A percentile compares a stretch with the other conserved stretches of the same genome.
Conservation (phyloP, 2,888 invertebrate genomes). For the Notodonta dromedarius region DNA sequence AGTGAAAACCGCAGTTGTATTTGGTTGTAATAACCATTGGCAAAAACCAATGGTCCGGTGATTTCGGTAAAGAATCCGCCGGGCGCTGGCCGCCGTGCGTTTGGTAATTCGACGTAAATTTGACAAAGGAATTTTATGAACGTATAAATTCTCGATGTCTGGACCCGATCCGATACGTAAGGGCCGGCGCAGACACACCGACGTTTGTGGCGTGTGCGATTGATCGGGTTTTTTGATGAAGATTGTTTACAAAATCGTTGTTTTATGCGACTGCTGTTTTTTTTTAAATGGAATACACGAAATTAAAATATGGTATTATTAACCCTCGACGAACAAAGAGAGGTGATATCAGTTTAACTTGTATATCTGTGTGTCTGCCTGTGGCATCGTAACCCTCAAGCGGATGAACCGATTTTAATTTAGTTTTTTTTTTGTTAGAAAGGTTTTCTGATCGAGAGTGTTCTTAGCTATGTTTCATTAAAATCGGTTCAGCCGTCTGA, state of each 20-base stretch:
- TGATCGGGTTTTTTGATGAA: no score
- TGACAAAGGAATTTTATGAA: conserved; percentile 83
- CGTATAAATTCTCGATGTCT: conserved; percentile 76
- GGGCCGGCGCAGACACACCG: conserved; percentile 30
- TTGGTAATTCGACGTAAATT: conserved; percentile 76
- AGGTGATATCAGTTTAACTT: no score
- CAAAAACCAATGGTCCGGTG: conserved; percentile 64
- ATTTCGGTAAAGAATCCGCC: conserved; percentile 75
- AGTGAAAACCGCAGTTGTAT: conserved; percentile 26
- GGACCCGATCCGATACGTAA: conserved; percentile 63
- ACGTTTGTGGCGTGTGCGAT: conserved; percentile 41
- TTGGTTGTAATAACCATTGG: conserved; percentile 65
- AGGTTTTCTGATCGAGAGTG: no score
- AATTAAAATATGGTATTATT: neutral
- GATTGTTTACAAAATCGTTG: no score
- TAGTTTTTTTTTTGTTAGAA: no score
- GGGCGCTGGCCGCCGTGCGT: conserved; percentile 42
- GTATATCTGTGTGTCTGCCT: no score
- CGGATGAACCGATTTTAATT: no score
- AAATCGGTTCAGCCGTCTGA: no score
- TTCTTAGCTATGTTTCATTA: no score
- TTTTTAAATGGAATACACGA: neutral
- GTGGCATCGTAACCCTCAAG: no score
- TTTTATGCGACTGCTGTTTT: no score
- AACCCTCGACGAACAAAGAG: no score